Conservation (phyloP, 2,797 vertebrate genomes). For the Hephaestus fuliginosus region DNA sequence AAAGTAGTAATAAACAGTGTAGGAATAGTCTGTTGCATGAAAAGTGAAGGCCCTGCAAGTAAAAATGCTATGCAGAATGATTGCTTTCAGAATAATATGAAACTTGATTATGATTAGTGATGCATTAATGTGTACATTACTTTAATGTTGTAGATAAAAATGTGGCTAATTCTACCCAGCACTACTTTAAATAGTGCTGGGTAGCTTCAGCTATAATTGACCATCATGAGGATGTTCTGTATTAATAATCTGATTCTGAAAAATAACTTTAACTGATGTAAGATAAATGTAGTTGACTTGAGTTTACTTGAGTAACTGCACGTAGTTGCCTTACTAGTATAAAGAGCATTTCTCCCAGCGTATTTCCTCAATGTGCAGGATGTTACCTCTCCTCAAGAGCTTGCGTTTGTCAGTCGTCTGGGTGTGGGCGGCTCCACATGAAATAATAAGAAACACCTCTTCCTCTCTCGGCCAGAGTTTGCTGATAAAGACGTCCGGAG, state of each 20-base stretch:
- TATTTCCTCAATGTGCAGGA: conserved; percentile 7
- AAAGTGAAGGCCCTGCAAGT: background rate
- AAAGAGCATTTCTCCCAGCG: background rate
- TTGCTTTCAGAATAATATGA: background rate
- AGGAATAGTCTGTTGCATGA: background rate
- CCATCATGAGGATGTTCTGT: background rate
- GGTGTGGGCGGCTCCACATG: background rate
- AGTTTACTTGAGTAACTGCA: background rate
- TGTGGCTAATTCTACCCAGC: background rate
- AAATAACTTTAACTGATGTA: background rate
- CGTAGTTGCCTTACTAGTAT: background rate
- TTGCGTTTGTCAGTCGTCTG: background rate
- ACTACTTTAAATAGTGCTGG: background rate
- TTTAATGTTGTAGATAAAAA: background rate
- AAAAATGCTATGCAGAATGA: background rate
- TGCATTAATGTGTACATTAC: background rate
- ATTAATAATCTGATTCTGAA: background rate
- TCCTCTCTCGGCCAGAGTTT: background rate
- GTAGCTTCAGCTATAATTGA: background rate
- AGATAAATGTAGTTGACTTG: background rate
- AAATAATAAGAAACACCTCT: conserved; percentile 3
- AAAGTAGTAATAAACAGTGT: background rate
- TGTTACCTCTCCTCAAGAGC: background rate
- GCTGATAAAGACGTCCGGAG: conserved; percentile 7
- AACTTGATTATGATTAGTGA: background rate